These are phyloP conservation scores for Antechinus stuartii DNA, from an alignment of 2,113 vertebrate species.

Conservation along the genomic window DNA sequence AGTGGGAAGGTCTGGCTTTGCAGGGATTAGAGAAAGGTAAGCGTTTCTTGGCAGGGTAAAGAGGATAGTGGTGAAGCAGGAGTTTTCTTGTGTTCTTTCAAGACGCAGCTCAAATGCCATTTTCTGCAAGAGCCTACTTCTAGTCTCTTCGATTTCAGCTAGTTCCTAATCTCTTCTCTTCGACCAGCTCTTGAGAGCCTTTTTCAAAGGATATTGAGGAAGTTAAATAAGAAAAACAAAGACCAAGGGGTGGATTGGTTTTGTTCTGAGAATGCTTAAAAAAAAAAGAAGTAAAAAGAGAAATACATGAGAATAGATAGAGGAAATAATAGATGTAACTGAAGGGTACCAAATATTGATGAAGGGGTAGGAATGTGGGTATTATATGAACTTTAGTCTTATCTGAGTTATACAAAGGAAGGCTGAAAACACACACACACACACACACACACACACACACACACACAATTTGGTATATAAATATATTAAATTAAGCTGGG, in stretches of 20 bases:
- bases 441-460: too few species aligned
- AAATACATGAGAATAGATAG: neutral
- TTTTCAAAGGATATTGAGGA: neutral
- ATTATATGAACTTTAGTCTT: neutral
- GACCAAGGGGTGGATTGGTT: neutral
- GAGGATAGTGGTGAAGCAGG: too few species aligned
- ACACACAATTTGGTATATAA: neutral
- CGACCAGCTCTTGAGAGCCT: neutral
- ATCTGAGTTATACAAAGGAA: neutral
- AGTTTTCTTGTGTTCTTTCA: neutral
- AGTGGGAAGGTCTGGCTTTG: too few species aligned
- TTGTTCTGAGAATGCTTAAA: neutral
- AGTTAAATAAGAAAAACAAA: neutral
- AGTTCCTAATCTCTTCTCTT: too few species aligned
- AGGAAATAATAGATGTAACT: neutral
- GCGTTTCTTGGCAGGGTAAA: too few species aligned
- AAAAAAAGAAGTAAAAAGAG: neutral
- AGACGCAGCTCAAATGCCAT: neutral
- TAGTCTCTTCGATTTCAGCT: too few species aligned
- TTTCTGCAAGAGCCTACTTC: constrained; percentile 66
- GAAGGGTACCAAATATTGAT: neutral
- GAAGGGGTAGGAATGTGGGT: neutral
- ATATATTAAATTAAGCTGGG: neutral
- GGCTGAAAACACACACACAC: neutral
- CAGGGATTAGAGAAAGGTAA: too few species aligned